Conservation (phyloP, 1,140 invertebrate species). For the Palaemon carinicauda region DNA sequence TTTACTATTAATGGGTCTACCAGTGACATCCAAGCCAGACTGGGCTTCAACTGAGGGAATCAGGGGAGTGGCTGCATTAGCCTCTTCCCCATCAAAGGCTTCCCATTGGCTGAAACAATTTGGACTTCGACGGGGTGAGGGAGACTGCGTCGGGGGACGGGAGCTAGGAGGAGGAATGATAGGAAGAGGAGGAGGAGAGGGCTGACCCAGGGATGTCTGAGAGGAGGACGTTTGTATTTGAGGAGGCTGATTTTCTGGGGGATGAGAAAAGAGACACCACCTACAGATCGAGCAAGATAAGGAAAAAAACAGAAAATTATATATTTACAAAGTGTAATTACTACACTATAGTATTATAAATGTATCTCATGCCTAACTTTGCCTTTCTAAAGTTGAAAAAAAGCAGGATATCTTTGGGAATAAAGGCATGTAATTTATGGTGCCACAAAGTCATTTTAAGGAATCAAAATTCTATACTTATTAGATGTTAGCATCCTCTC, state of each 20-base stretch:
- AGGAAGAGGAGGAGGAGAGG: conserved; percentile 28
- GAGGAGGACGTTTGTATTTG: conserved; percentile 44
- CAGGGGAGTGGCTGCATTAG: conserved; percentile 33
- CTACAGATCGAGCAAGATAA: too few relatives aligned
- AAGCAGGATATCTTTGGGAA: not conserved
- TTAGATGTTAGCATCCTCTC: not conserved
- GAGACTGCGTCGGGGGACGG: conserved; percentile 41
- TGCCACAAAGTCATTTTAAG: not conserved
- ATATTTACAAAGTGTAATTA: not conserved
- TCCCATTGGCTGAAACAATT: conserved; percentile 35
- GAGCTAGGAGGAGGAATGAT: conserved; percentile 21
- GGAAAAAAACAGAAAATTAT: not conserved
- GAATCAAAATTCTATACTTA: too few relatives aligned
- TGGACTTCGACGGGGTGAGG: conserved; percentile 50
- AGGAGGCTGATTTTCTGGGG: conserved; percentile 57
- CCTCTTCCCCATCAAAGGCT: conserved; percentile 34
- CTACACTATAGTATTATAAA: too few relatives aligned
- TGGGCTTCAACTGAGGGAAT: conserved; percentile 31
- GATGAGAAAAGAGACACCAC: conserved; percentile 30
- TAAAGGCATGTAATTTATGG: not conserved
- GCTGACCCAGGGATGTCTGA: conserved; percentile 41
- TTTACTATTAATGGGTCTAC: conserved; percentile 3
- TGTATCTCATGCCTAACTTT: too few relatives aligned
- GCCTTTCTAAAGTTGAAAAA: too few relatives aligned
- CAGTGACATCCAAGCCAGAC: not conserved